Percentiles rank a stretch among this genome's conserved stretches.
phyloP scores from a whole-genome alignment of 1,140 invertebrate species.

The Drosophila lini region DNA sequence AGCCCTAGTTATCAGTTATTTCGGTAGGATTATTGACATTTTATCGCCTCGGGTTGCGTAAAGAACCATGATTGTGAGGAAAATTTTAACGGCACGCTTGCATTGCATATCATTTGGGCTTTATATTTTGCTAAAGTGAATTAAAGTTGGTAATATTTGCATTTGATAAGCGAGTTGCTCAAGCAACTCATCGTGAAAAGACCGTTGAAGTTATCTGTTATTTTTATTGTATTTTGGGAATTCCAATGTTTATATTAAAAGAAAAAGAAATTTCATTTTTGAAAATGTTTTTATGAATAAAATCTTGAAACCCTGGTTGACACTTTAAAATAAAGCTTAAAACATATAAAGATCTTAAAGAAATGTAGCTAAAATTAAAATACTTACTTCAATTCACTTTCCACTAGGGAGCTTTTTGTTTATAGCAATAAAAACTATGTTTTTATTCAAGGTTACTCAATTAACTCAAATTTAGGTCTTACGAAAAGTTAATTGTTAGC shows the following conservation, averaged over 20 bases:
- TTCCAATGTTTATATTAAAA: not conserved
- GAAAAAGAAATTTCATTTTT: not conserved
- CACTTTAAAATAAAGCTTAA: too few species aligned
- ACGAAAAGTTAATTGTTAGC: not conserved
- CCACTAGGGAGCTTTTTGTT: not conserved
- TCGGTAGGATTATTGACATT: constrained; percentile 52
- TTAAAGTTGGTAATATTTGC: constrained; percentile 16
- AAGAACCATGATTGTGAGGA: constrained; percentile 1
- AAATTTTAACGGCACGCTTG: not conserved
- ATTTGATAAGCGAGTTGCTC: constrained; percentile 12
- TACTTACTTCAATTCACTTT: not conserved
- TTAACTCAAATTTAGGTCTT: too few species aligned
- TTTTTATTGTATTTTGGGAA: constrained; percentile 1
- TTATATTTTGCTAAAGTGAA: not conserved
- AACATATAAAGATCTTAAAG: not conserved
- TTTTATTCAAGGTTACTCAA: not conserved
- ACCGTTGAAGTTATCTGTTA: not conserved
- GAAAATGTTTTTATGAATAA: not conserved
- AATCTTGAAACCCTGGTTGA: not conserved
- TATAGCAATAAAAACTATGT: not conserved
- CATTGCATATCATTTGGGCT: not conserved
- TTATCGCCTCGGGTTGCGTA: constrained; percentile 54
- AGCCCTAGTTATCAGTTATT: constrained; percentile 38
- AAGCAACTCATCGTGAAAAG: constrained; percentile 9
- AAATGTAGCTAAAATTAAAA: not conserved